Conservation (phyloP, 2,888 invertebrate species). For the Conus canariensis region DNA sequence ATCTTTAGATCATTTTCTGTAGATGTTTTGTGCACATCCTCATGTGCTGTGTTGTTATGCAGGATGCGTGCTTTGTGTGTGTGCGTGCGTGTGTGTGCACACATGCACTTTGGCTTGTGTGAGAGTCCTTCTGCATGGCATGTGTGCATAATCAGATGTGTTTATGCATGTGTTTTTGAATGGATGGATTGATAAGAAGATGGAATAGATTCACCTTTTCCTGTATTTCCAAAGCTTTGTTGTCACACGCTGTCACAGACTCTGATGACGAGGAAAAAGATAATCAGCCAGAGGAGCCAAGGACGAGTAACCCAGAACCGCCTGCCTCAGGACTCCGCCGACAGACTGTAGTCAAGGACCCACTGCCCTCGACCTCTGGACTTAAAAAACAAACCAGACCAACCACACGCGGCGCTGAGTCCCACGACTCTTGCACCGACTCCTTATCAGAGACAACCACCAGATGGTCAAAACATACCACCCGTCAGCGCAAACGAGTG, state of each 20-base stretch:
- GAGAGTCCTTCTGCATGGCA: not conserved
- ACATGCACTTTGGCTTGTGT: not conserved
- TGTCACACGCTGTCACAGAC: not conserved
- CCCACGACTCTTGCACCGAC: not conserved
- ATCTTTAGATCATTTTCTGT: no score
- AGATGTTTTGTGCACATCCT: no score
- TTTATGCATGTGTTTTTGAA: not conserved
- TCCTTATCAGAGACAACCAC: not conserved
- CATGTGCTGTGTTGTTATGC: no score
- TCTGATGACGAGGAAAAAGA: conserved; percentile 13
- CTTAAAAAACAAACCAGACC: not conserved
- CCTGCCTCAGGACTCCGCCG: conserved; percentile 7
- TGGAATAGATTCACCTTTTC: not conserved
- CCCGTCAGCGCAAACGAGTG: not conserved
- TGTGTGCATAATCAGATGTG: not conserved
- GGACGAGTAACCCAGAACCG: not conserved
- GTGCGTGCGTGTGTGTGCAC: not conserved
- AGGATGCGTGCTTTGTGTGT: not conserved
- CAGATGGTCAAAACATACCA: not conserved
- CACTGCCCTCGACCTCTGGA: conserved; percentile 11
- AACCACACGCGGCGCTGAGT: not conserved
- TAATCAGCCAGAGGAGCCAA: not conserved
- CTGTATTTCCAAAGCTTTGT: not conserved
- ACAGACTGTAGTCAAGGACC: not conserved
- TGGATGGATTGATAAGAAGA: not conserved